Conservation (phyloP, 2,113 vertebrate species). For the Formicarius rufipectus region DNA sequence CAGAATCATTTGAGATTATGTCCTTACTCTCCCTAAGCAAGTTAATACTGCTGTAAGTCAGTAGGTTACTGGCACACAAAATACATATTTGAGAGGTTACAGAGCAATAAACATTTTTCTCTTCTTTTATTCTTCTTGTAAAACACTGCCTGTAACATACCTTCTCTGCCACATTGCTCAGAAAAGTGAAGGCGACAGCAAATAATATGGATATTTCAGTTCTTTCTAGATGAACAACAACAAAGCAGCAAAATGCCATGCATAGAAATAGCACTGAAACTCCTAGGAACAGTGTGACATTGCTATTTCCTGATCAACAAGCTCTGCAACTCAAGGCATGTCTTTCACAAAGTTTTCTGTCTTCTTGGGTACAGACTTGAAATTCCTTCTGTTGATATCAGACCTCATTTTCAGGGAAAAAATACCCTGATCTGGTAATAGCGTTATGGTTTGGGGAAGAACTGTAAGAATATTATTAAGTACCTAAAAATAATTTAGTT, state of each 20-base stretch:
- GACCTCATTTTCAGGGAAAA: neutral
- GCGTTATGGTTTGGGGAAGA: neutral
- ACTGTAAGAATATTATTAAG: neutral
- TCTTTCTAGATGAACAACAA: neutral
- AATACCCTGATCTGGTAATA: neutral
- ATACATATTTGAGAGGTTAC: neutral
- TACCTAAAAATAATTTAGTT: neutral
- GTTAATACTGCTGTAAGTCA: neutral
- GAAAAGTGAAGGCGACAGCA: neutral
- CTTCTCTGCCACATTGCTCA: neutral
- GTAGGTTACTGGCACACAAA: fast-evolving
- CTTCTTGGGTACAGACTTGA: neutral
- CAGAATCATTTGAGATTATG: neutral
- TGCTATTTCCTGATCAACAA: neutral
- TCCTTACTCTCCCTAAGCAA: neutral
- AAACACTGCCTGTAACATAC: neutral
- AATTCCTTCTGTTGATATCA: neutral
- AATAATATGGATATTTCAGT: neutral
- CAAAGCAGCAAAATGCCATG: neutral
- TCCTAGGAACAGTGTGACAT: neutral
- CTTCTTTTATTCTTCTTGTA: neutral
- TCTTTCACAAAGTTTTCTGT: neutral
- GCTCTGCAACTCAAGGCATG: fast-evolving
- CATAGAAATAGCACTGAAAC: neutral
- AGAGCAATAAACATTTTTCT: neutral